These are phyloP conservation scores for Danionella dracula DNA, from an alignment of 2,797 vertebrate species.

Conservation along the genomic window DNA sequence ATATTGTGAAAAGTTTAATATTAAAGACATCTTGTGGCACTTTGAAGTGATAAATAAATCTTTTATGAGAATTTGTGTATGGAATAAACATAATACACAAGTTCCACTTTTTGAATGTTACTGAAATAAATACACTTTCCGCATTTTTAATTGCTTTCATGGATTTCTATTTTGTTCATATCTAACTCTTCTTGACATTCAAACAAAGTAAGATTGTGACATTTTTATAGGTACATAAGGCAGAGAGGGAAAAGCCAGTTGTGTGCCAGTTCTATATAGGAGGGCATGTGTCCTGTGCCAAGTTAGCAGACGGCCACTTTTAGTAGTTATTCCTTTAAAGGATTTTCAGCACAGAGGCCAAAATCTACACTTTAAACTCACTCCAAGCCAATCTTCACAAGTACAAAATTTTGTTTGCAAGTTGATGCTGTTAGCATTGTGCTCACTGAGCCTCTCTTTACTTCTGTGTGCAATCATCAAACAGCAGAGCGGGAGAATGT, in stretches of 20 bases:
- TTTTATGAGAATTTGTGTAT: no score
- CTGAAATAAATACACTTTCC: no score
- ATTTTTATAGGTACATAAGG: conserved; percentile 18
- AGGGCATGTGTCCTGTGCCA: conserved; percentile 1
- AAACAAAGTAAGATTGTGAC: conserved; percentile 18
- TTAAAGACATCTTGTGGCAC: no score
- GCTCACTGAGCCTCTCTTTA: background rate
- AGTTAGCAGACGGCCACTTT: background rate
- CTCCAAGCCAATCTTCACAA: background rate
- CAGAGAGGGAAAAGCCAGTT: background rate
- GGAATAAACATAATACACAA: no score
- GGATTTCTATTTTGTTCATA: no score
- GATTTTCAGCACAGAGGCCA: background rate
- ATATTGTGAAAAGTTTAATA: no score
- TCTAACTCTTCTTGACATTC: conserved; percentile 6
- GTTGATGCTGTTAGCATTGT: background rate
- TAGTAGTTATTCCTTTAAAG: background rate
- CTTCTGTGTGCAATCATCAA: conserved; percentile 16
- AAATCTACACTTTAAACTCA: no score
- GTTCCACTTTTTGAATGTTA: no score
- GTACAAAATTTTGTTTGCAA: background rate
- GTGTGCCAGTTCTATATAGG: conserved; percentile 17
- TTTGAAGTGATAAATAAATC: no score
- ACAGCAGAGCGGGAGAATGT: conserved; percentile 6
- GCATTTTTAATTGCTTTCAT: no score